Conservation (phyloP, 2,113 vertebrate genomes). For the Tupaia tana region DNA sequence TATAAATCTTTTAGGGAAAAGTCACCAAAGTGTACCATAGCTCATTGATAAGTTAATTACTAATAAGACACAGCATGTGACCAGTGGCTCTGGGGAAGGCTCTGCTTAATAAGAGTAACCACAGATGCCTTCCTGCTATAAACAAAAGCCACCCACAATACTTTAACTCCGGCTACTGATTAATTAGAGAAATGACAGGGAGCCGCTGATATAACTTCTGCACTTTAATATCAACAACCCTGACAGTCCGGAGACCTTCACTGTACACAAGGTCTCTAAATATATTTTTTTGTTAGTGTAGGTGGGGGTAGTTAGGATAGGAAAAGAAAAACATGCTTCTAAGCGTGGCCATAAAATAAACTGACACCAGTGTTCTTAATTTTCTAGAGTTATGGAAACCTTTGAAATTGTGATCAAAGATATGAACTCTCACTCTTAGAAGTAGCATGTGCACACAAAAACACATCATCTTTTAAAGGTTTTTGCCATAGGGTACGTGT, state of each 20-base stretch:
- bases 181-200: slow-evolving; percentile 10
- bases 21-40: slow-evolving; percentile 38
- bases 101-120: slow-evolving; percentile 19
- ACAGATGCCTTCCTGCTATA: slow-evolving; percentile 54
- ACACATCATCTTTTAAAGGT: background rate
- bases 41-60: slow-evolving; percentile 73
- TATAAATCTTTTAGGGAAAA: slow-evolving; percentile 71
- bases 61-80: slow-evolving; percentile 45
- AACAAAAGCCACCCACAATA: slow-evolving; percentile 46
- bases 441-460: background rate
- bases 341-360: background rate
- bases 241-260: background rate
- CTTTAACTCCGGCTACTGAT: slow-evolving; percentile 52
- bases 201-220: slow-evolving; percentile 23
- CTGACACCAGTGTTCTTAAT: background rate
- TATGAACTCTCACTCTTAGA: background rate
- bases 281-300: background rate
- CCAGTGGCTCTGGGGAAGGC: slow-evolving; percentile 40
- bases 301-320: background rate
- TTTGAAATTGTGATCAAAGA: slow-evolving; percentile 40
- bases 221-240: slow-evolving; percentile 1
- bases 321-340: slow-evolving; percentile 7
- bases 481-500: no score
- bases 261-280: background rate
- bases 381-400: slow-evolving; percentile 5